Conservation (phyloP, 2,888 invertebrate genomes). For the Apocheima hispidaria region DNA sequence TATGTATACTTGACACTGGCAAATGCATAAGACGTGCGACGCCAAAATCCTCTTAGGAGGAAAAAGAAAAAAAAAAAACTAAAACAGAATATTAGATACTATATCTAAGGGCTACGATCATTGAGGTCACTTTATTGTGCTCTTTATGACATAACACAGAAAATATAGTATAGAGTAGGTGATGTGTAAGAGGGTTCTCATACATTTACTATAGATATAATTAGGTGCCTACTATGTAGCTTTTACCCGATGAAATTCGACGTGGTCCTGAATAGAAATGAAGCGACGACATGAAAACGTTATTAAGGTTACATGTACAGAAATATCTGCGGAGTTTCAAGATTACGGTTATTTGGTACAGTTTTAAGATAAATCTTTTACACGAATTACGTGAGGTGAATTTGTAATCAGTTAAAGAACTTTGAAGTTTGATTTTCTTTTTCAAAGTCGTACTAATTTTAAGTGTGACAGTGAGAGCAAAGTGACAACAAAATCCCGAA, state of each 20-base stretch:
- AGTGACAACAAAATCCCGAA: no score
- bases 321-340: slow-evolving; percentile 21
- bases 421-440: neutral
- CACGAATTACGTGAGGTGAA: slow-evolving; percentile 4
- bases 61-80: no score
- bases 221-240: slow-evolving; percentile 43
- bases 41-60: no score
- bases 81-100: no score
- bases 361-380: slow-evolving; percentile 15
- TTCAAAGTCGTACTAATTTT: neutral
- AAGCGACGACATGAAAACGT: slow-evolving; percentile 33
- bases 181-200: neutral
- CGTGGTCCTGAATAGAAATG: slow-evolving; percentile 41
- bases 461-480: neutral
- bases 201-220: slow-evolving; percentile 31
- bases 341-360: slow-evolving; percentile 20
- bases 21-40: no score
- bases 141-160: neutral
- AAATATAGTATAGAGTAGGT: slow-evolving; percentile 13
- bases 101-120: neutral
- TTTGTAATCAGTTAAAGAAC: neutral
- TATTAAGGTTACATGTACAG: slow-evolving; percentile 26
- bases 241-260: slow-evolving; percentile 57
- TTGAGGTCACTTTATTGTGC: neutral
- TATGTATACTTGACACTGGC: no score